Evolutionary conservation across 53 echinoderm and acorn worm species (phyloP).

Genomic region (Zoroaster sp.): DNA sequence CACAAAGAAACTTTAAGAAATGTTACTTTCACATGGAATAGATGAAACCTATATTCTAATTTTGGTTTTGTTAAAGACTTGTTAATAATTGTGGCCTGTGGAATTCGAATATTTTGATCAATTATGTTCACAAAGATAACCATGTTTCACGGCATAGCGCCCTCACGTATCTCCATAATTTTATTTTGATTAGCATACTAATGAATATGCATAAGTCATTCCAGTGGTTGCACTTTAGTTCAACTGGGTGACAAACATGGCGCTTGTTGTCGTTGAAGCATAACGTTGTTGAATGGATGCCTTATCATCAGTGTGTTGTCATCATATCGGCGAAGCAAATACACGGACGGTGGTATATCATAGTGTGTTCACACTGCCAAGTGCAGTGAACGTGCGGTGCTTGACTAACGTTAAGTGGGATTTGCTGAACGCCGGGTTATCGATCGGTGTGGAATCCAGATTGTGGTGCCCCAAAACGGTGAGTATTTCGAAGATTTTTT

Average conservation of each 20-base stretch:
- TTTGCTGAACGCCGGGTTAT: conserved; percentile 2
- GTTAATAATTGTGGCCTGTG: too few species aligned
- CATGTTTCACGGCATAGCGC: not conserved
- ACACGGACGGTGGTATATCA: not conserved
- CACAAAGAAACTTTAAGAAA: too few species aligned
- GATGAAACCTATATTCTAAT: not conserved
- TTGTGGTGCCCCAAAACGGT: not conserved
- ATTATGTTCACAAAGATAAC: too few species aligned
- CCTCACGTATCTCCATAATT: not conserved
- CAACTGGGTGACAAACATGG: conserved; percentile 30
- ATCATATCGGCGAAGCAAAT: conserved; percentile 17
- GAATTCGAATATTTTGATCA: too few species aligned
- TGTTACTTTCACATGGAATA: too few species aligned
- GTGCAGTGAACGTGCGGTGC: conserved; percentile 52
- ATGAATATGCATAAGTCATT: not conserved
- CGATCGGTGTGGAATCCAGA: not conserved
- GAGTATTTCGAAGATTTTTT: too few species aligned
- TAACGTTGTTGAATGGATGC: not conserved
- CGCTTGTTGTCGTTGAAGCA: conserved; percentile 13
- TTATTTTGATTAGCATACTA: not conserved
- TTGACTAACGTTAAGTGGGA: conserved; percentile 24
- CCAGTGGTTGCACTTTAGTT: not conserved
- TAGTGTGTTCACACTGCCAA: not conserved
- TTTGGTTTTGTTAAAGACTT: not conserved
- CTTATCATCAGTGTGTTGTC: not conserved